These are phyloP conservation scores for Epicampocera succincta DNA, from an alignment of 2,888 invertebrate genomes.

Conservation along the genomic window DNA sequence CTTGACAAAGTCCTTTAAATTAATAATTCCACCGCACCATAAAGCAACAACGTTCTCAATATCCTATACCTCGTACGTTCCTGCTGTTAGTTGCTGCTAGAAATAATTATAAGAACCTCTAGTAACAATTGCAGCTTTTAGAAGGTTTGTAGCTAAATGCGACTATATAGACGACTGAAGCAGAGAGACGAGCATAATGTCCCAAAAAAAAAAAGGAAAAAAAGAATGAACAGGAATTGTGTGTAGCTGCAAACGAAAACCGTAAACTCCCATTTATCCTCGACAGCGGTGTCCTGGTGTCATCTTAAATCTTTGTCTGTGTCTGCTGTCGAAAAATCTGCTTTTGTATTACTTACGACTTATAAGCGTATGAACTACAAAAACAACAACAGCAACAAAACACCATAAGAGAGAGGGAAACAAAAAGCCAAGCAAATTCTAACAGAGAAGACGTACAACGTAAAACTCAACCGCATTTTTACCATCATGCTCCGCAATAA, in stretches of 20 bases:
- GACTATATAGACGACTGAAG: background rate
- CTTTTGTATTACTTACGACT: constrained; percentile 69
- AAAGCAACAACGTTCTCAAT: background rate
- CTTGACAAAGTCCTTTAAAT: constrained; percentile 14
- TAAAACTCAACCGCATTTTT: constrained; percentile 70
- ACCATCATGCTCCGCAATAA: constrained; percentile 71
- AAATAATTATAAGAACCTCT: constrained; percentile 7
- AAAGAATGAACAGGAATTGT: constrained; percentile 17
- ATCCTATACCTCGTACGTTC: background rate
- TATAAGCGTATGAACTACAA: constrained; percentile 58
- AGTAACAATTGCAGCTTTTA: constrained; percentile 52
- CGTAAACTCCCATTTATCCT: constrained; percentile 70
- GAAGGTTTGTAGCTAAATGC: constrained; percentile 58
- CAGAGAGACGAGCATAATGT: constrained; percentile 29
- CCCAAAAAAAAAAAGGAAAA: background rate
- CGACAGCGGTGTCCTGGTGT: constrained; percentile 70
- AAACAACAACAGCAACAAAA: constrained; percentile 16
- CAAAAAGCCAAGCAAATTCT: constrained; percentile 16
- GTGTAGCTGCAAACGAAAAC: constrained; percentile 67
- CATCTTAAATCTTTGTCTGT: constrained; percentile 72
- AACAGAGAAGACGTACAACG: constrained; percentile 52
- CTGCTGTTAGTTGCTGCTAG: background rate
- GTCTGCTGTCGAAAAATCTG: constrained; percentile 70
- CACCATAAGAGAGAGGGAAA: constrained; percentile 7
- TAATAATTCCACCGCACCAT: constrained; percentile 15